Base-by-base conservation (phyloP, 2,888 invertebrate species). In the Deroplatys truncata region DNA sequence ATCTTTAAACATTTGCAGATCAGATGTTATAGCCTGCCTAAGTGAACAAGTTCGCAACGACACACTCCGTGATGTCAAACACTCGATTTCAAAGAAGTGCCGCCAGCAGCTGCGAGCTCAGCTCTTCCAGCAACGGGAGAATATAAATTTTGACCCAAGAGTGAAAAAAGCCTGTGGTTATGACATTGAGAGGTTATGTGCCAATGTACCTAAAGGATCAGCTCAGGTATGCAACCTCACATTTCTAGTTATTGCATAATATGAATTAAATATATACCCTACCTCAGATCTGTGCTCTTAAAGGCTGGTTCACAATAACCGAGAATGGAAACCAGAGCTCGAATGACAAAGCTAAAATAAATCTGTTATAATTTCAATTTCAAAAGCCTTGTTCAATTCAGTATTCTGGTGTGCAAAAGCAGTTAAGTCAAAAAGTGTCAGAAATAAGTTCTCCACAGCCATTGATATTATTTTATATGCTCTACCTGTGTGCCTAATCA, bases 21-120 rank as follows among this genome's bases (percentile, higher is more conserved):
- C 92, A 90, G 97, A 98, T 92, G 98, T 98, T 9, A 96, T 98
- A 25, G 95, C 95, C 88, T 99, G 98, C 93, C 94, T 98, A 91
- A 99, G 99, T 94, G 97, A 98, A 93, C 97, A 97, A 91, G 97
- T 99, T 88, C 96, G 98, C 91, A 98, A 98, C 92, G 98, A 98
- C 93, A 98, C 98, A 0, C 95, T 98, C 90, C 94, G 95, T 82
- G 94, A 95, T 89, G 95, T 95, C 86, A 96, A 97, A 90, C 98
- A 97, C 91, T 96, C 96, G 91, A 96, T 99, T 92, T 96, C 97
- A 7, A 97, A 97, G 93, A 97, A 97, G 31, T 99, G 99, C 93
- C 95, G 98, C 72, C 98, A 98, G 92, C 98, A 99, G 93, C 94
- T 99, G 28, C 96, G 97, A 92, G 97, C 98, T 88, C 98, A 99